These are phyloP conservation scores for Phengaris alcon DNA, from an alignment of 2,888 invertebrate genomes.

Conservation along the genomic window DNA sequence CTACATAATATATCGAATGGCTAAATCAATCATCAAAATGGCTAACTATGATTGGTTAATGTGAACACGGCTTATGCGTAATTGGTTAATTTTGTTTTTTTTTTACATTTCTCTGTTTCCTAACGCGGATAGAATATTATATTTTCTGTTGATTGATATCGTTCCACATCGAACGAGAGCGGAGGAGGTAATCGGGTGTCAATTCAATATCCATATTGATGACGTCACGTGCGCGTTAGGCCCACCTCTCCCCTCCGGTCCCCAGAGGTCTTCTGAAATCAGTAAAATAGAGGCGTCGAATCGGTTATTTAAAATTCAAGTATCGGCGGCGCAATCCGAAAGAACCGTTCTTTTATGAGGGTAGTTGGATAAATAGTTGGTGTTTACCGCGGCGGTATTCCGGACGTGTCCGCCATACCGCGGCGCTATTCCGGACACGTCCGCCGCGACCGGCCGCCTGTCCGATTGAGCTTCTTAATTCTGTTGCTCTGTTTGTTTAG, in stretches of 20 bases:
- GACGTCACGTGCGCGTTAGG: slow-evolving; percentile 28
- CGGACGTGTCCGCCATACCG: slow-evolving; percentile 38
- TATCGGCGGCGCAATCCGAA: slow-evolving; percentile 55
- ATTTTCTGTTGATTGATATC: slow-evolving; percentile 5
- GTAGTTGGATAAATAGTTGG: slow-evolving; percentile 68
- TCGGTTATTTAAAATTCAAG: slow-evolving; percentile 64
- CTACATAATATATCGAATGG: too few relatives aligned
- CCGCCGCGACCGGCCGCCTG: slow-evolving; percentile 31
- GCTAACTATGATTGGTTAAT: too few relatives aligned
- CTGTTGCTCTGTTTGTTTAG: slow-evolving; percentile 9
- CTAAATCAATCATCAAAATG: too few relatives aligned
- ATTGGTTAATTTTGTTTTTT: too few relatives aligned
- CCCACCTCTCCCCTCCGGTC: slow-evolving; percentile 42
- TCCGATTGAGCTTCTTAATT: slow-evolving; percentile 27
- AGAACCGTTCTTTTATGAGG: slow-evolving; percentile 61
- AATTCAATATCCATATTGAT: slow-evolving; percentile 26
- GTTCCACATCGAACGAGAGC: neutral
- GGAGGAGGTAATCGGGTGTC: slow-evolving; percentile 15
- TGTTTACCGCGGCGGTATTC: slow-evolving; percentile 47
- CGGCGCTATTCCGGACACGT: slow-evolving; percentile 37
- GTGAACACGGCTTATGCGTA: too few relatives aligned
- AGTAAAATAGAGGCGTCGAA: slow-evolving; percentile 53
- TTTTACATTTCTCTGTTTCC: too few relatives aligned
- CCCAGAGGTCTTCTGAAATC: slow-evolving; percentile 47
- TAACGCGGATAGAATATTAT: neutral